These are phyloP conservation scores for Brenthis hecate DNA, from an alignment of 2,888 invertebrate species.

Conservation along the genomic window DNA sequence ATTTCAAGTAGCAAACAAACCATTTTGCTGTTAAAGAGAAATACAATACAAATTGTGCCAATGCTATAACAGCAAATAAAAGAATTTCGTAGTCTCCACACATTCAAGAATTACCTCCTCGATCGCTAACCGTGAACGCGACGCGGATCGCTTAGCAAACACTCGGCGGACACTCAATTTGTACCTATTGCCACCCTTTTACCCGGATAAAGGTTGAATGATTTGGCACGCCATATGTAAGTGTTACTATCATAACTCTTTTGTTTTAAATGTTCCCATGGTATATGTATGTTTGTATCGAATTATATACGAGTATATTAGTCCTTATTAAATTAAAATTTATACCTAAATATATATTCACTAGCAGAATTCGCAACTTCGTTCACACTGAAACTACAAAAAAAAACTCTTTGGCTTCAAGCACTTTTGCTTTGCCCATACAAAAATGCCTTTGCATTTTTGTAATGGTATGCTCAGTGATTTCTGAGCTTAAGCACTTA, in stretches of 20 bases:
- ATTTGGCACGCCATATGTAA: conserved; percentile 9
- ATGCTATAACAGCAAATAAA: conserved; percentile 33
- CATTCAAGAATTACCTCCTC: conserved; percentile 45
- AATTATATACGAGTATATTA: too few species aligned
- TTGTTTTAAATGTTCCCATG: not conserved
- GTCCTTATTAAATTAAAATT: too few species aligned
- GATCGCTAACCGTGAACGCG: conserved; percentile 47
- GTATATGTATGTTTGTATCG: not conserved
- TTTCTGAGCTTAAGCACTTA: too few species aligned
- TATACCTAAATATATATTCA: too few species aligned
- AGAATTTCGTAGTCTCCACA: conserved; percentile 38
- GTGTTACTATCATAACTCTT: conserved; percentile 3
- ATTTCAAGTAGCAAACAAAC: not conserved
- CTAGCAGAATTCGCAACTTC: too few species aligned
- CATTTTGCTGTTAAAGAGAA: conserved; percentile 8
- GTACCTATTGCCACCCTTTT: conserved; percentile 55
- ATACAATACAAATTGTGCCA: conserved; percentile 27
- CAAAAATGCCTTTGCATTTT: too few species aligned
- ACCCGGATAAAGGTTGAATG: conserved; percentile 45
- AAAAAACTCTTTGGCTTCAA: too few species aligned
- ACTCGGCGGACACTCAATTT: conserved; percentile 59
- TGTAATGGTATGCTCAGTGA: too few species aligned
- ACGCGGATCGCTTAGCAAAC: conserved; percentile 55
- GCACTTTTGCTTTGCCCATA: too few species aligned
- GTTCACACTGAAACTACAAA: too few species aligned